Evolutionary conservation across 2,797 vertebrate genomes (phyloP).

Genomic region (Botia almorhae): DNA sequence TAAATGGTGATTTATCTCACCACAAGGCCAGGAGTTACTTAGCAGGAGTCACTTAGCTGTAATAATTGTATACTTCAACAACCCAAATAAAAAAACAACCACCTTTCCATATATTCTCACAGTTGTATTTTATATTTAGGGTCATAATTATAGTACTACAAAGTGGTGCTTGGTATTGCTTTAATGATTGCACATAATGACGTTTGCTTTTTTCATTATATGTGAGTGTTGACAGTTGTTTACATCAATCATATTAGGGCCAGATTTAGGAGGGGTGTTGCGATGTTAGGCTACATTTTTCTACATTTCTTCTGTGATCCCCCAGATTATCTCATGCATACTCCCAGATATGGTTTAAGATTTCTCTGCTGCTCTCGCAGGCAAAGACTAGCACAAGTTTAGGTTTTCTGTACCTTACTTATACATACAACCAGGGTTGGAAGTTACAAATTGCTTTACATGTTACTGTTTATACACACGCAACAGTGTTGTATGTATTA

Average conservation of each 20-base stretch:
- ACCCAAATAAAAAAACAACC: background rate
- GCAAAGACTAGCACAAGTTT: background rate
- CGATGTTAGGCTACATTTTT: background rate
- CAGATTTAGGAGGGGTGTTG: background rate
- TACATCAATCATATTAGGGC: background rate
- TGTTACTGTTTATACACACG: background rate
- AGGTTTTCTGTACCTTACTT: background rate
- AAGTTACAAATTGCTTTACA: background rate
- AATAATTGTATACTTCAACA: slow-evolving; percentile 13
- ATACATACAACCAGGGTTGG: background rate
- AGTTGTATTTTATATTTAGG: slow-evolving; percentile 30
- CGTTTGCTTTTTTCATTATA: slow-evolving; percentile 20
- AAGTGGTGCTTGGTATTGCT: slow-evolving; percentile 10
- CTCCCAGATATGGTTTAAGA: background rate
- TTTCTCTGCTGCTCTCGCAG: too few species aligned
- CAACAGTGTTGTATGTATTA: too few species aligned
- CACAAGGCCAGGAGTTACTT: background rate
- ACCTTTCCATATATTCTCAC: slow-evolving; percentile 10
- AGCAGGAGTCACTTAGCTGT: background rate
- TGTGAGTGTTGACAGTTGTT: background rate
- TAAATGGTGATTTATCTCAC: background rate
- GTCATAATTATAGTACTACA: slow-evolving; percentile 14
- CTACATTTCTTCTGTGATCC: background rate
- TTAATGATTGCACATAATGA: background rate
- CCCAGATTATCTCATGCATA: background rate